Conservation (phyloP, 2,888 invertebrate species). For the Xestia c-nigrum region DNA sequence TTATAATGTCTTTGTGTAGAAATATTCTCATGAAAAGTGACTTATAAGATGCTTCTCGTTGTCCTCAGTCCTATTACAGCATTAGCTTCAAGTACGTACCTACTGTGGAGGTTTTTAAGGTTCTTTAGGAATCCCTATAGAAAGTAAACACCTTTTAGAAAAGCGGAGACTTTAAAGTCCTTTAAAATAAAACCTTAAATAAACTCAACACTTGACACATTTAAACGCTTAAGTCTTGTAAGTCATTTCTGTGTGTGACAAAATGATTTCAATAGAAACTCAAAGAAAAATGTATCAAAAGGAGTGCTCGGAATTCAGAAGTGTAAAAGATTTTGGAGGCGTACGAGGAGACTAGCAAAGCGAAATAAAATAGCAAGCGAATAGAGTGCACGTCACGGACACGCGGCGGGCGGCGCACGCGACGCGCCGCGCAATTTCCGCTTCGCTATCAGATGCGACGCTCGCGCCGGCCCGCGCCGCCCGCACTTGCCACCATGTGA, state of each 20-base stretch:
- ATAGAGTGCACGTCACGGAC: conserved; percentile 84
- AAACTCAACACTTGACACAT: not conserved
- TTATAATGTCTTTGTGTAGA: conserved; percentile 68
- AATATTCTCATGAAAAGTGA: conserved; percentile 54
- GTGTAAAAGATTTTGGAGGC: conserved; percentile 75
- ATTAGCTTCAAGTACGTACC: conserved; percentile 9
- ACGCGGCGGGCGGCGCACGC: conserved; percentile 85
- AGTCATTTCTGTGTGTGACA: conserved; percentile 20
- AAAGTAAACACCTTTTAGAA: not conserved
- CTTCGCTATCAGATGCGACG: conserved; percentile 85
- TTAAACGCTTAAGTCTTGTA: not conserved
- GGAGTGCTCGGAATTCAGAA: conserved; percentile 25
- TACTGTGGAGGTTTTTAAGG: not conserved
- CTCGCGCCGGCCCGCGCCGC: conserved; percentile 75
- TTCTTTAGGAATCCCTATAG: not conserved
- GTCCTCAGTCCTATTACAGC: conserved; percentile 29
- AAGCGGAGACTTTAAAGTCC: no score
- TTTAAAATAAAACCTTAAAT: conserved; percentile 12
- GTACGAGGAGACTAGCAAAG: conserved; percentile 75
- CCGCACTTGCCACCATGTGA: conserved; percentile 71
- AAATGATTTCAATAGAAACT: conserved; percentile 22
- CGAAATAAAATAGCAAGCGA: conserved; percentile 83
- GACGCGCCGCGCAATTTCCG: conserved; percentile 88
- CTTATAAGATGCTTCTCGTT: conserved; percentile 37
- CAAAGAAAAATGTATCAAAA: conserved; percentile 42